Percentiles rank a stretch among this genome's conserved stretches.
Evolutionary conservation across 2,797 vertebrate genomes (phyloP).

Genomic region (Serranus cabrilla): DNA sequence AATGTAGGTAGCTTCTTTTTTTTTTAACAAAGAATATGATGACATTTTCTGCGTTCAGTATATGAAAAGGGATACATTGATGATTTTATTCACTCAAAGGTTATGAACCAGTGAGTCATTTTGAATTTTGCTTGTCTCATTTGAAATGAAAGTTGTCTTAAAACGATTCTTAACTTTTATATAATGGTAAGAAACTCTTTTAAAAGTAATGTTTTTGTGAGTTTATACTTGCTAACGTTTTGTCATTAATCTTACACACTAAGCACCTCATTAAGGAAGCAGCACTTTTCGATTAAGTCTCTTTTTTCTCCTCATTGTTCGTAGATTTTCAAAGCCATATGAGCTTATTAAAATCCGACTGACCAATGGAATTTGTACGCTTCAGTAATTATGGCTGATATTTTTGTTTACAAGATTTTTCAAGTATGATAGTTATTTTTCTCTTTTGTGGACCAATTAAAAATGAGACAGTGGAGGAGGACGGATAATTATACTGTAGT

Average conservation of each 20-base stretch:
- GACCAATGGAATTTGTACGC: conserved; percentile 14
- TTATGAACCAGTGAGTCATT: conserved; percentile 35
- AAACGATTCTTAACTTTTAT: conserved; percentile 51
- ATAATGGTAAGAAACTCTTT: conserved; percentile 30
- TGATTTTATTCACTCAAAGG: conserved; percentile 37
- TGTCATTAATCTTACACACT: conserved; percentile 54
- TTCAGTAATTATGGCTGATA: conserved; percentile 31
- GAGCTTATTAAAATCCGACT: conserved; percentile 26
- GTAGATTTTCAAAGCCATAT: conserved; percentile 31
- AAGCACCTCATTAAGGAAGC: conserved; percentile 58
- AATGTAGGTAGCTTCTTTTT: conserved; percentile 36
- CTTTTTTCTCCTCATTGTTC: conserved; percentile 17
- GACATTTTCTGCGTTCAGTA: conserved; percentile 27
- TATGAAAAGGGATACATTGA: conserved; percentile 63
- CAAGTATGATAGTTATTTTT: conserved; percentile 12
- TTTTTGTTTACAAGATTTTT: conserved; percentile 1
- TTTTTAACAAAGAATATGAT: conserved; percentile 51
- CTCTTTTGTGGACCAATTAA: conserved; percentile 17
- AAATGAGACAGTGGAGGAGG: background rate
- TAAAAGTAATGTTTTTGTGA: conserved; percentile 7
- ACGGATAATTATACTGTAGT: conserved; percentile 11
- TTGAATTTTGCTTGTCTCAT: conserved; percentile 45
- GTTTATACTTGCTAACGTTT: conserved; percentile 50
- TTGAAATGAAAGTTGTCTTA: conserved; percentile 49
- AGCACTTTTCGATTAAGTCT: conserved; percentile 37